These are phyloP conservation scores for Cabera pusaria DNA, from an alignment of 2,888 invertebrate genomes.

Conservation along the genomic window DNA sequence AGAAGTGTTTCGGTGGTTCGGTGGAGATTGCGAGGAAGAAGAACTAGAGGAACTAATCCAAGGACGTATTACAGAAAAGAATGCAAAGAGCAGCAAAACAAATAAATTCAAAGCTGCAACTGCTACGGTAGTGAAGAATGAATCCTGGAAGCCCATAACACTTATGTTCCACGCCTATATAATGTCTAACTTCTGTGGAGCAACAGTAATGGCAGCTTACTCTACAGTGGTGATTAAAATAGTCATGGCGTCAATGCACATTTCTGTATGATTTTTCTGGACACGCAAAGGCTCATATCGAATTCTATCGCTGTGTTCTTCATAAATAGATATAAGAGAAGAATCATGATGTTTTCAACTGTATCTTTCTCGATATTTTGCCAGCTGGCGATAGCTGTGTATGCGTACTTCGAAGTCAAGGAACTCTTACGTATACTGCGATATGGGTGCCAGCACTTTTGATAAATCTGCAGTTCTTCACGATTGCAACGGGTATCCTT, in stretches of 20 bases:
- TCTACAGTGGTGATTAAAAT: slow-evolving; percentile 30
- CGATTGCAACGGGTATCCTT: slow-evolving; percentile 51
- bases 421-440: slow-evolving; percentile 43
- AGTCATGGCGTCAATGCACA: slow-evolving; percentile 32
- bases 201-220: slow-evolving; percentile 38
- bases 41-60: slow-evolving; percentile 38
- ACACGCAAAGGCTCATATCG: slow-evolving; percentile 34
- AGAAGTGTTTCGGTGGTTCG: slow-evolving; percentile 74
- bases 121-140: slow-evolving; percentile 35
- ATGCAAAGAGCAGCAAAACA: background rate
- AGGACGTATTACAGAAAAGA: slow-evolving; percentile 11
- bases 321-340: slow-evolving; percentile 52
- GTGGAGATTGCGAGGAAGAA: slow-evolving; percentile 69
- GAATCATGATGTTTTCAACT: slow-evolving; percentile 82
- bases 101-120: slow-evolving; percentile 8
- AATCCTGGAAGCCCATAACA: slow-evolving; percentile 73
- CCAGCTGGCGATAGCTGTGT: slow-evolving; percentile 75
- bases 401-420: slow-evolving; percentile 51
- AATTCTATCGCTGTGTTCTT: slow-evolving; percentile 35
- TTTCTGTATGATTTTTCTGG: slow-evolving; percentile 26
- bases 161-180: slow-evolving; percentile 43
- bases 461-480: slow-evolving; percentile 77
- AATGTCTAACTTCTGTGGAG: slow-evolving; percentile 38
- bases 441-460: slow-evolving; percentile 70
- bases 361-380: slow-evolving; percentile 78